Percentiles rank a stretch among this genome's conserved stretches.
phyloP scores from a whole-genome alignment of 1,140 invertebrate genomes.

The Oedothorax gibbosus region DNA sequence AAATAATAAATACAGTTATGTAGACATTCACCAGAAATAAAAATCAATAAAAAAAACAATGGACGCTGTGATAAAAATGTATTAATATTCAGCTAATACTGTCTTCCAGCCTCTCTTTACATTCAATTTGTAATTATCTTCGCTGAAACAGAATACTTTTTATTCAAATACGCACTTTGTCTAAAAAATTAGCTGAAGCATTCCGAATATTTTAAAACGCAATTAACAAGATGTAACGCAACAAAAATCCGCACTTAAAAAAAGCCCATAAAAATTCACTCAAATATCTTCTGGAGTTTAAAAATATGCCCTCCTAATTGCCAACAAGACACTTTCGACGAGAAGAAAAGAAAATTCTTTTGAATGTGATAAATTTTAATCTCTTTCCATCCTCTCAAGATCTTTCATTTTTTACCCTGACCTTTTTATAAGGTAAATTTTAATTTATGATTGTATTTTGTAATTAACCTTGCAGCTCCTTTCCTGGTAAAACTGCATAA shows the following conservation, averaged over 20 bases:
- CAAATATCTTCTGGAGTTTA: not conserved
- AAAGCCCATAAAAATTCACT: conserved; percentile 3
- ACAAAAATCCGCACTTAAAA: not conserved
- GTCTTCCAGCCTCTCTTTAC: no score
- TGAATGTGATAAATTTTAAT: conserved; percentile 57
- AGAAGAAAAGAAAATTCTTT: conserved; percentile 33
- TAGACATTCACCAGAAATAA: no score
- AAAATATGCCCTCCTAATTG: conserved; percentile 20
- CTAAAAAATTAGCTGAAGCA: not conserved
- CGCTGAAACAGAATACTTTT: no score
- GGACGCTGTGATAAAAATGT: no score
- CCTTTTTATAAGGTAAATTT: conserved; percentile 30
- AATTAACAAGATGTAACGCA: not conserved
- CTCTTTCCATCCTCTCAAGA: not conserved
- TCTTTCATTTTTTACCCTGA: not conserved
- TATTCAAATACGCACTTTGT: no score
- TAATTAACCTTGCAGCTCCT: conserved; percentile 43
- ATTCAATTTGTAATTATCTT: no score
- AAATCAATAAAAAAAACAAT: no score
- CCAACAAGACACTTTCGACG: not conserved
- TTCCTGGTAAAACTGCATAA: conserved; percentile 55
- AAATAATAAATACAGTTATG: no score
- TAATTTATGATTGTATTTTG: conserved; percentile 59
- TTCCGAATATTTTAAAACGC: conserved; percentile 24
- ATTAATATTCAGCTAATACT: no score